Conservation (phyloP, 2,113 vertebrate genomes). For the Patagioenas fasciata region DNA sequence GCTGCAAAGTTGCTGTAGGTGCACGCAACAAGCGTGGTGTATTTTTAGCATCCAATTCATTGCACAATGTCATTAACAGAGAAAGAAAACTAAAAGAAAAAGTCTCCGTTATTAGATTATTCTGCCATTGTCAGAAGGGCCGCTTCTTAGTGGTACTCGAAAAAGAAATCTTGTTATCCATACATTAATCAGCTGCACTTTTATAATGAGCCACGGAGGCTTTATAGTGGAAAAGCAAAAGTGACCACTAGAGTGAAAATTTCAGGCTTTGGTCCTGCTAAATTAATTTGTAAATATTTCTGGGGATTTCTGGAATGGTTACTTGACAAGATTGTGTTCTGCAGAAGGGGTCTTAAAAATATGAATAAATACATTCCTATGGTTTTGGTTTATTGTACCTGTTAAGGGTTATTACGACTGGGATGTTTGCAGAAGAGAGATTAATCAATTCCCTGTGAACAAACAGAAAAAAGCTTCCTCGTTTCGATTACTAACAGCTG, state of each 20-base stretch:
- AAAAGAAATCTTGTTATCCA: conserved; percentile 2
- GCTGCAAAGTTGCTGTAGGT: neutral
- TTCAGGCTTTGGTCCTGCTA: neutral
- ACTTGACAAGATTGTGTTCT: neutral
- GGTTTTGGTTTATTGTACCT: conserved; percentile 15
- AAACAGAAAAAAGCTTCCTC: neutral
- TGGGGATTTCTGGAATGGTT: neutral
- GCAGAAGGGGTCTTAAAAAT: neutral
- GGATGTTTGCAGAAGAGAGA: neutral
- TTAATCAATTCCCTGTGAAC: neutral
- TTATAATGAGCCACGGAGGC: neutral
- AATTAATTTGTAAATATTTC: conserved; percentile 37
- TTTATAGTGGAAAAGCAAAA: neutral
- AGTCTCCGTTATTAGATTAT: conserved; percentile 10
- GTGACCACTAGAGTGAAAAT: neutral
- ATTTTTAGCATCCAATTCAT: neutral
- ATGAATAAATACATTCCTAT: neutral
- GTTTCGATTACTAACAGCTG: neutral
- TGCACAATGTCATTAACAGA: neutral
- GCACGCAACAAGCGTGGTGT: neutral
- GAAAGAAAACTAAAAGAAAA: neutral
- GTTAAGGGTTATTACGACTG: neutral
- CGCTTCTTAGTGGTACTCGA: neutral
- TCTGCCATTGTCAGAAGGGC: neutral
- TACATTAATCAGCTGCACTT: conserved; percentile 21